Evolutionary conservation across 2,888 invertebrate species (phyloP), one percentile per base, ranked within the genome.

Genomic region (Opisthograptis luteolata): DNA sequence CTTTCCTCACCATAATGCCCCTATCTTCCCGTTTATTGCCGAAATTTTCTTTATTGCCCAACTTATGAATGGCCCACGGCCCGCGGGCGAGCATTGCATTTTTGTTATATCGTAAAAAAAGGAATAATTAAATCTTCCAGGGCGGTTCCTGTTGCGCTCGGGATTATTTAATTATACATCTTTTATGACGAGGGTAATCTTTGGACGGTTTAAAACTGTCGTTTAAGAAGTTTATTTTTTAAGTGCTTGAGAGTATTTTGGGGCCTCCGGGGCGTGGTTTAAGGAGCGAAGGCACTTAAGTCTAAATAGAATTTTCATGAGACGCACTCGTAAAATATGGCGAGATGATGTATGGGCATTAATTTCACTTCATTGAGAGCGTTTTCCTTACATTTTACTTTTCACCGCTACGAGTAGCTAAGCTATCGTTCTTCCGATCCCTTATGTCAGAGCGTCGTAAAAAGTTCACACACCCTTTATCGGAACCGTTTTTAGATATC

Each of bases 41-140:
- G 57, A 73, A 78, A 79, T 77, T 77, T 76, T 76, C 78, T 77
- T 78, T 76, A 78, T 75, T 74, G 65, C 72, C 60, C 64, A 76
- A 76, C 73, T 76, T 76, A 73, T 75, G 73, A 76, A 73, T 73
- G 70, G 59, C 60, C 48, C 44, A 40, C 49, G 51, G 46, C 43
- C 44, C 47, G 49, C 48, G 53, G 52, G 47, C 44, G 44, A 37
- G 55, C 48, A 46, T 48, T 55, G 51, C 62, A 59, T 59, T 62
- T 52, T 55, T 62, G 62, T 59, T 62, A 57, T 62, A 58, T 32
- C 60, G 55, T 58, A 60, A 73, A 73, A 70, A 73, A 66, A 50
- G 48, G 55, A 58, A 62, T 73, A 73, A 73, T 73, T 72, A 70
- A 73, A 71, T 73, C 65, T 66, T 65, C 55, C 55, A 48, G 55